Evolutionary conservation across 2,888 invertebrate genomes (phyloP).

Genomic region (Acrobasis consociella): DNA sequence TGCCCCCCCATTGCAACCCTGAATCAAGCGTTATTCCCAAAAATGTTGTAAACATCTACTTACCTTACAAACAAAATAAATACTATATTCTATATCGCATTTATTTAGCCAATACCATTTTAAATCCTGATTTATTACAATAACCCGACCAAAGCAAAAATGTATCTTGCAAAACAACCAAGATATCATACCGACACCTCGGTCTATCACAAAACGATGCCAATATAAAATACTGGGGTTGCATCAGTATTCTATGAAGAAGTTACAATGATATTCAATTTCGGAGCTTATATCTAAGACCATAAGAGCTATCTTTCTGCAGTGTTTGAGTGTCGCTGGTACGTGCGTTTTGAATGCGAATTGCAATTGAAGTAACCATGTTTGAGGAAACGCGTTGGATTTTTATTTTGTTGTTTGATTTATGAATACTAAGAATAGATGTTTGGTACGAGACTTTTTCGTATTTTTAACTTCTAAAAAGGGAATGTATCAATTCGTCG

Average conservation of each 20-base stretch:
- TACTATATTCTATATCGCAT: neutral
- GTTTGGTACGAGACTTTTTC: too few species aligned
- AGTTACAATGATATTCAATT: neutral
- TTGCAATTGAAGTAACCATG: neutral
- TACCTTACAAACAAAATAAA: too few species aligned
- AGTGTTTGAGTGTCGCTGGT: constrained; percentile 4
- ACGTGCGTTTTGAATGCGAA: constrained; percentile 15
- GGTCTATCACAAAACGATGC: constrained; percentile 15
- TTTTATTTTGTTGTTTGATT: too few species aligned
- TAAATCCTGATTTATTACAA: constrained; percentile 2
- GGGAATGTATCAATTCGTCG: too few species aligned
- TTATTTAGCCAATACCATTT: neutral
- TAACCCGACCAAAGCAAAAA: neutral
- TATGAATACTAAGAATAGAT: too few species aligned
- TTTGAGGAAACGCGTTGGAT: too few species aligned
- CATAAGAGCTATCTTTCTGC: neutral
- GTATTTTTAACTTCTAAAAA: too few species aligned
- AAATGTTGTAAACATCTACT: too few species aligned
- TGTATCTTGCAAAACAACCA: constrained; percentile 20
- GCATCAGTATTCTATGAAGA: constrained; percentile 1
- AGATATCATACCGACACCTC: constrained; percentile 6
- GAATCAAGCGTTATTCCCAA: too few species aligned
- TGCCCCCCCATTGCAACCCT: too few species aligned
- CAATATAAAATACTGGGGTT: constrained; percentile 13
- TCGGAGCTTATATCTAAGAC: neutral